Evolutionary conservation across 2,888 invertebrate genomes (phyloP), one percentile per base, ranked within the genome.

Genomic region (Pterostichus madidus): DNA sequence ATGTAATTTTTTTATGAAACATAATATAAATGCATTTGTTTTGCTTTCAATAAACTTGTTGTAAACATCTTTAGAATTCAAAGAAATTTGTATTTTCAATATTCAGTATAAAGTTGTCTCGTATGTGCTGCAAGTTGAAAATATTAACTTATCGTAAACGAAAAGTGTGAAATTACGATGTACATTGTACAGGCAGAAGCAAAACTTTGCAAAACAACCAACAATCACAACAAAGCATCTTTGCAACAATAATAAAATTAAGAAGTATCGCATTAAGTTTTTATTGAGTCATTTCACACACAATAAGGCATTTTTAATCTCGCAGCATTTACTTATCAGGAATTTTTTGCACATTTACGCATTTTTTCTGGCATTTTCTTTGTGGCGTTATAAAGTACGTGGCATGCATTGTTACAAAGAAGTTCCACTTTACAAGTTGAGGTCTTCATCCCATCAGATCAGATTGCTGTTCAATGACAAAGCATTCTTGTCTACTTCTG

Each of bases 371-470:
- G 8, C 11, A 75, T 75, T 75, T 75, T 75, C 75, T 75, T 75
- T 31, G 49, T 75, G 75, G 49, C 49, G 64, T 59, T 17, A 56
- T 13, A 17, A 17, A 56, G 56, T 71, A 44, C 68, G 68, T 71
- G 68, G 76, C 46, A 52, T 82, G 59, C 32, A 82, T 82, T 82
- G 81, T 82, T 82, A 75, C 44, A 73, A 82, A 80, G 80, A 80
- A 80, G 49, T 75, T 75, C 75, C 75, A 82, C 75, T 82, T 82
- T 76, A 82, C 31, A 82, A 75, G 39, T 73, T 82, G 81, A 82
- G 75, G 61, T 82, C 81, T 82, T 82, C 81, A 82, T 82, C 39
- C 68, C 24, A 59, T 82, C 59, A 56, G 59, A 49, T 75, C 75
- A 68, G 81, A 82, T 82, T 82, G 81, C 56, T 46, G 15, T 61